phyloP scores from a whole-genome alignment of 30 jellyfish, hydroid and myxozoan genomes.

The Chrysaora quinquecirrha region DNA sequence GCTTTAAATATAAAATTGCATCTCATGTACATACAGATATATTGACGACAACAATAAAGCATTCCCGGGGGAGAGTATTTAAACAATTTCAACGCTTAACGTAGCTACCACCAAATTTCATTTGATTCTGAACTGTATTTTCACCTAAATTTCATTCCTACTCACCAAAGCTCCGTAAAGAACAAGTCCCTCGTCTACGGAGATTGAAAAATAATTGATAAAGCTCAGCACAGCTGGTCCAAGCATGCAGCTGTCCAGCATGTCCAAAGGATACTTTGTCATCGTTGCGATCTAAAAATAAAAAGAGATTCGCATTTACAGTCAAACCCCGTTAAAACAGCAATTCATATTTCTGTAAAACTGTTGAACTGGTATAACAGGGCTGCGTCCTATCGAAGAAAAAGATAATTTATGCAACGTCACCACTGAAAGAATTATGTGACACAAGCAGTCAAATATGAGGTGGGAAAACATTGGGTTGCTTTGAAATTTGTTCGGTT shows the following conservation, averaged over 20 bases:
- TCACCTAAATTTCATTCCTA: not conserved
- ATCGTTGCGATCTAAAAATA: conserved; percentile 77
- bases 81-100: too few relatives aligned
- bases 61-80: not conserved
- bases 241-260: conserved; percentile 86
- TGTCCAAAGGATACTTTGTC: conserved; percentile 84
- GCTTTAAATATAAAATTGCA: not conserved
- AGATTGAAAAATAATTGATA: conserved; percentile 71
- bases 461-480: too few relatives aligned
- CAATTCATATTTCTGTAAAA: not conserved
- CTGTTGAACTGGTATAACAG: not conserved
- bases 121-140: not conserved
- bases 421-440: too few relatives aligned
- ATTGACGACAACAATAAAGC: too few relatives aligned
- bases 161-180: conserved; percentile 57
- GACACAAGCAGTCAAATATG: too few relatives aligned
- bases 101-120: not conserved
- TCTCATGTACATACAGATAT: not conserved
- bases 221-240: conserved; percentile 80
- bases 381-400: not conserved
- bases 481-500: too few relatives aligned
- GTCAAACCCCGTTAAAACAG: not conserved
- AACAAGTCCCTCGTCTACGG: conserved; percentile 73
- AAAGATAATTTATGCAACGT: too few relatives aligned
- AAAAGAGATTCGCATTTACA: not conserved